These are phyloP conservation scores for Serinus canaria DNA, from an alignment of 2,113 vertebrate genomes.

Conservation along the genomic window DNA sequence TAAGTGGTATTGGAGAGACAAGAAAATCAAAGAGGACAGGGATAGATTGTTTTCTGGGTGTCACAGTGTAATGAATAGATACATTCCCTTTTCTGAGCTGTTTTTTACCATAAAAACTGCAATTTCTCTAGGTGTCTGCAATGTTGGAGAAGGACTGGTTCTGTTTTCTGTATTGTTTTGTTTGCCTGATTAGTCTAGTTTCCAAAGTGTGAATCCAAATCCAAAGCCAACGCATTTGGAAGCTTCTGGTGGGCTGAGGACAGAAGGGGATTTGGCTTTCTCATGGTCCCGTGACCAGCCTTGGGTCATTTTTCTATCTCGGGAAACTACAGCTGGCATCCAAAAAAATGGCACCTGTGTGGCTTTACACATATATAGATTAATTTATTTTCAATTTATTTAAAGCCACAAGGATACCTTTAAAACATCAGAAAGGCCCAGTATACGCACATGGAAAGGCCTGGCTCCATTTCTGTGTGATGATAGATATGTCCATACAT, in stretches of 20 bases:
- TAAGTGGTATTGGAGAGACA: neutral
- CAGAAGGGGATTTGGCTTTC: neutral
- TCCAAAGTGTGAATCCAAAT: neutral
- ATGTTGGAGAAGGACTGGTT: neutral
- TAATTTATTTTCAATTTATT: neutral
- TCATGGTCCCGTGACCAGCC: neutral
- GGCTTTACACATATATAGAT: neutral
- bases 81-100: rapidly evolving
- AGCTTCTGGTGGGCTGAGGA: neutral
- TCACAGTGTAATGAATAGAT: neutral
- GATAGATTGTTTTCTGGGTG: neutral
- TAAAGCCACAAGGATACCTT: neutral
- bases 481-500: rapidly evolving
- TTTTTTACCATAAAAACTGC: neutral
- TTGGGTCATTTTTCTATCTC: constrained; percentile 49
- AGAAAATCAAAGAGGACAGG: neutral
- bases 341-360: neutral
- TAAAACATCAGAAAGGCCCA: neutral
- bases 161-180: neutral
- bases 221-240: neutral
- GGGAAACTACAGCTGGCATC: constrained; percentile 16
- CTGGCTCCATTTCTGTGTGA: neutral
- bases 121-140: neutral
- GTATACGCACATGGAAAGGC: rapidly evolving
- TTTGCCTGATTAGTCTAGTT: neutral